These are phyloP conservation scores for Trichogramma dendrolimi DNA, from an alignment of 2,888 invertebrate genomes.

Conservation along the genomic window DNA sequence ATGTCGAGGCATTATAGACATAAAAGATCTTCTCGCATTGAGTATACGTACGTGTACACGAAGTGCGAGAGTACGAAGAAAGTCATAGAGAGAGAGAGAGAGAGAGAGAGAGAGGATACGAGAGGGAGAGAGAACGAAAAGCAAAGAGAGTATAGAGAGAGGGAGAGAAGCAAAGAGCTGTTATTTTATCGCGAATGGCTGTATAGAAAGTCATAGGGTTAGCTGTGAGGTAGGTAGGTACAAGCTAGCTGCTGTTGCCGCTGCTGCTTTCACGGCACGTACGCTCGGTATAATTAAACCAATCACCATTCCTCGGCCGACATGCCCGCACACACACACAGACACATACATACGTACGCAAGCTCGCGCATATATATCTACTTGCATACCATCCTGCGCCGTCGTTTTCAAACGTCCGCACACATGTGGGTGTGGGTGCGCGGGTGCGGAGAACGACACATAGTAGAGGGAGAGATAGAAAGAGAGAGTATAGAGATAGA, in stretches of 20 bases:
- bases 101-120: neutral
- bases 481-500: neutral
- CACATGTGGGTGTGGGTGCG: neutral
- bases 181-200: too few species aligned
- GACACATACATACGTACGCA: slow-evolving; percentile 14
- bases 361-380: neutral
- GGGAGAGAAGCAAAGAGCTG: too few species aligned
- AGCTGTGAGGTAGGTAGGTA: too few species aligned
- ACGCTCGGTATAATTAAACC: slow-evolving; percentile 25
- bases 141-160: too few species aligned
- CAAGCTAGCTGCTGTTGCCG: neutral
- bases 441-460: slow-evolving; percentile 5
- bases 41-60: too few species aligned
- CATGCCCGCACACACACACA: neutral
- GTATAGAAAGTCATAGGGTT: too few species aligned
- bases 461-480: neutral
- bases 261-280: slow-evolving; percentile 22
- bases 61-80: too few species aligned
- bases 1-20: too few species aligned
- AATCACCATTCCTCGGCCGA: slow-evolving; percentile 20
- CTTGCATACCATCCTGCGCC: neutral
- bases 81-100: neutral
- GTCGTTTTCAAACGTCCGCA: neutral
- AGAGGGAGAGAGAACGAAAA: too few species aligned
- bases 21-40: too few species aligned